These are phyloP conservation scores for Ellobius talpinus DNA, from an alignment of 2,113 vertebrate species.

Conservation along the genomic window DNA sequence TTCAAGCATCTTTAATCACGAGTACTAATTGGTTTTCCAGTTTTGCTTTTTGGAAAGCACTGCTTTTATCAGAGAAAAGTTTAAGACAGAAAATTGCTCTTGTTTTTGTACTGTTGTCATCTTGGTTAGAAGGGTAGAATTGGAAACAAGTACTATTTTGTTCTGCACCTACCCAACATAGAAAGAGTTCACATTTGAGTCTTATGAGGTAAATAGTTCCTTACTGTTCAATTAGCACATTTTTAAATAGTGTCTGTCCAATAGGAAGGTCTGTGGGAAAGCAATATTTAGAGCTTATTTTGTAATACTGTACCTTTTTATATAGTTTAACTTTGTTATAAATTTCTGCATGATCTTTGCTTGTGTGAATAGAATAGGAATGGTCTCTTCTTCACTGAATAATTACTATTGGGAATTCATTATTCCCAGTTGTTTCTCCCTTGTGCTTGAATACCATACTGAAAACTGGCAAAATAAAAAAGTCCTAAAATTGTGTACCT, in stretches of 20 bases:
- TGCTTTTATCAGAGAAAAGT: constrained; percentile 56
- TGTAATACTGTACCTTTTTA: background rate
- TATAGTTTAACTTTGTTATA: constrained; percentile 23
- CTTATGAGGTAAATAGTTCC: background rate
- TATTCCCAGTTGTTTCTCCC: background rate
- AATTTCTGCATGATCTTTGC: constrained; percentile 1
- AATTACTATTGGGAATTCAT: background rate
- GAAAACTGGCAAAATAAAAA: constrained; percentile 37
- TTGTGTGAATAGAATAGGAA: constrained; percentile 4
- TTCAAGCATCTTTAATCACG: background rate
- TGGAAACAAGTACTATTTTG: constrained; percentile 24
- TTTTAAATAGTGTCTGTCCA: constrained; percentile 33
- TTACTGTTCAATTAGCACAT: background rate
- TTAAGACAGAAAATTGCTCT: constrained; percentile 8
- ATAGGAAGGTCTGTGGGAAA: constrained; percentile 13
- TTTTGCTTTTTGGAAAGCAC: background rate
- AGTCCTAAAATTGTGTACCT: background rate
- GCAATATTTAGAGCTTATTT: background rate
- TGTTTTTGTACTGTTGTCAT: background rate
- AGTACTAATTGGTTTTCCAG: constrained; percentile 30
- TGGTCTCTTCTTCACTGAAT: background rate
- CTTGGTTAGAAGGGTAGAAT: background rate
- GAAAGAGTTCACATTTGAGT: constrained; percentile 26
- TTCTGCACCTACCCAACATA: background rate
- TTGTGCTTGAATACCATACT: constrained; percentile 19